Base-by-base conservation (phyloP, 2,888 invertebrate genomes). In the Trilocha varians region DNA sequence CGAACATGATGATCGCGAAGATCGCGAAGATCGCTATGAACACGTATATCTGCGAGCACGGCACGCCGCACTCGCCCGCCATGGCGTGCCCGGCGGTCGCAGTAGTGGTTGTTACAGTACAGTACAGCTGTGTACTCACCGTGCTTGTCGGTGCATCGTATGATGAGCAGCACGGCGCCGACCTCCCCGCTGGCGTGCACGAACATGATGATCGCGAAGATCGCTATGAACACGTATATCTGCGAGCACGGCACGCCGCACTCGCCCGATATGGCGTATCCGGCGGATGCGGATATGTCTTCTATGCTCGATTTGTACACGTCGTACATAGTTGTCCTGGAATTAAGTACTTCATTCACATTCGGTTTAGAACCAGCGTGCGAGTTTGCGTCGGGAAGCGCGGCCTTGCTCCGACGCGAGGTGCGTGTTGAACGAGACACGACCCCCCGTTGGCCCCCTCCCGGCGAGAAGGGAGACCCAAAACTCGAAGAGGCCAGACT, bases 181-280 rank as follows among this genome's bases (percentile, higher is more conserved):
- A 96, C 96, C 75, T 97, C 97, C 25, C 95, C 95, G 41, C 95
- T 96, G 48, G 96, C 96, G 78, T 96, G 96, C 59, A 95, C 92
- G 78, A 97, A 94, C 71, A 96, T 96, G 68, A 96, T 91, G 53
- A 93, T 86, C 11, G 95, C 95, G 84, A 97, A 96, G 43, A 96
- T 87, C 0, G 76, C 79, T 1, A 79, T 91, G 82, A 96, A 97
- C 65, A 91, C 87, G 70, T 93, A 89, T 66, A 96, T 93, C 72
- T 91, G 92, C 57, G 87, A 86, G 82, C 96, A 96, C 53, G 92
- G 88, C 34, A 91, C 89, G 57, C 91, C 90, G 78, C 96, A 96
- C 78, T 92, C 92, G 46, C 96, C 96, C 51, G 89, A 90, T 45
- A 89, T 89, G 4, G 95, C 95, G 43, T 84, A 86, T 8, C 88